Evolutionary conservation across 2,888 invertebrate species (phyloP).

Genomic region (Ganaspis brasiliensis): DNA sequence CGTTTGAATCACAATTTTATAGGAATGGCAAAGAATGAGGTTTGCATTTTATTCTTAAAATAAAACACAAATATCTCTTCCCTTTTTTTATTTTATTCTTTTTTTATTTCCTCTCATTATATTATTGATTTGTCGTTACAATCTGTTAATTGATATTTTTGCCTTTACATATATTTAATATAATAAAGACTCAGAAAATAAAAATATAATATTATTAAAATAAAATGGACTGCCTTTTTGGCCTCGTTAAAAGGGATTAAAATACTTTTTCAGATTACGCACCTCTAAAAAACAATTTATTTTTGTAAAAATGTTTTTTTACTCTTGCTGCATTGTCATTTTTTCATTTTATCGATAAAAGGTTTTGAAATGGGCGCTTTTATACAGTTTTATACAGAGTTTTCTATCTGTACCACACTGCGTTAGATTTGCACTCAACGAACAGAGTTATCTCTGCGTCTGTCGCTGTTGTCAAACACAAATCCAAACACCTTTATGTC

Average conservation of each 20-base stretch:
- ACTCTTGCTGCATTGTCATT: slow-evolving; percentile 7
- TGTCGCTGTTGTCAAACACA: slow-evolving; percentile 14
- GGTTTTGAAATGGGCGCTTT: slow-evolving; percentile 6
- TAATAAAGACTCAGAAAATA: too few relatives aligned
- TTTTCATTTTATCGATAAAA: slow-evolving; percentile 6
- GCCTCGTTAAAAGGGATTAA: too few relatives aligned
- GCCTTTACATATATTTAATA: too few relatives aligned
- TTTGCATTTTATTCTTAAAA: background rate
- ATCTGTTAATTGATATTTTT: too few relatives aligned
- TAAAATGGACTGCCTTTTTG: too few relatives aligned
- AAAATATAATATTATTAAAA: too few relatives aligned
- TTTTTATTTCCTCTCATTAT: too few relatives aligned
- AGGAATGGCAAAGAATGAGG: background rate
- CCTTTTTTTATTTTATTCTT: background rate
- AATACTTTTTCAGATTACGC: too few relatives aligned
- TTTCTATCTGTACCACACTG: background rate
- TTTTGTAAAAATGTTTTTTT: background rate
- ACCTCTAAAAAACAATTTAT: too few relatives aligned
- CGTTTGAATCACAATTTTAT: background rate
- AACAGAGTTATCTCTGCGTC: slow-evolving; percentile 11
- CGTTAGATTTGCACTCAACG: background rate
- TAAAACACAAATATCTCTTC: too few relatives aligned
- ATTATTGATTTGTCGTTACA: too few relatives aligned
- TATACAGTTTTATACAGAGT: background rate
- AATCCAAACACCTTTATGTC: slow-evolving; percentile 31